Evolutionary conservation across 30 jellyfish, hydroid and myxozoan species (phyloP).

Genomic region (Hydra vulgaris): DNA sequence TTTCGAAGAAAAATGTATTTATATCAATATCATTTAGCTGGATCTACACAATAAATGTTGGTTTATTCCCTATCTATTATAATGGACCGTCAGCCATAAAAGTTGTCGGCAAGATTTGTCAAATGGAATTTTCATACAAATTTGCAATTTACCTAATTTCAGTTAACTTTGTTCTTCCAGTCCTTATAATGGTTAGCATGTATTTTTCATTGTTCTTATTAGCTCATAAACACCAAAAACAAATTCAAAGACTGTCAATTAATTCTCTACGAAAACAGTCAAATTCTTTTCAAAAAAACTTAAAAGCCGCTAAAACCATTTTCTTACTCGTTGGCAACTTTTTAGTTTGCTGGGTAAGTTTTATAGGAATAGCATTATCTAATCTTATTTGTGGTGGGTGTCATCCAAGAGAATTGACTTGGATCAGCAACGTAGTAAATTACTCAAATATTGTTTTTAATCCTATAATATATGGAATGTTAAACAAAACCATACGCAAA

Average conservation of each 20-base stretch:
- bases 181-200: not conserved
- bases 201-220: not conserved
- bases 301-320: slow-evolving; percentile 33
- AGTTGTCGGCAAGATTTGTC: not conserved
- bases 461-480: slow-evolving; percentile 27
- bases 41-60: slow-evolving; percentile 11
- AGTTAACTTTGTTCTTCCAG: not conserved
- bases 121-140: not conserved
- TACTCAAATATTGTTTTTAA: slow-evolving; percentile 23
- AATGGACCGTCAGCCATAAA: not conserved
- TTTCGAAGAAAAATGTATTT: not conserved
- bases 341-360: slow-evolving; percentile 26
- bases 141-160: not conserved
- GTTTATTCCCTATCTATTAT: not conserved
- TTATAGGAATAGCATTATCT: not conserved
- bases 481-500: slow-evolving; percentile 12
- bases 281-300: not conserved
- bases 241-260: not conserved
- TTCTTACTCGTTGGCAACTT: slow-evolving; percentile 25
- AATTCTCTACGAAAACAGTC: not conserved
- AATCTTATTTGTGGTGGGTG: slow-evolving; percentile 15
- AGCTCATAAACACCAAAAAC: slow-evolving; percentile 3
- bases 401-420: slow-evolving; percentile 25
- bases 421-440: slow-evolving; percentile 29
- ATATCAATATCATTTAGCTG: not conserved